Evolutionary conservation across 1,140 invertebrate genomes (phyloP).

Genomic region (Caerostris darwini): DNA sequence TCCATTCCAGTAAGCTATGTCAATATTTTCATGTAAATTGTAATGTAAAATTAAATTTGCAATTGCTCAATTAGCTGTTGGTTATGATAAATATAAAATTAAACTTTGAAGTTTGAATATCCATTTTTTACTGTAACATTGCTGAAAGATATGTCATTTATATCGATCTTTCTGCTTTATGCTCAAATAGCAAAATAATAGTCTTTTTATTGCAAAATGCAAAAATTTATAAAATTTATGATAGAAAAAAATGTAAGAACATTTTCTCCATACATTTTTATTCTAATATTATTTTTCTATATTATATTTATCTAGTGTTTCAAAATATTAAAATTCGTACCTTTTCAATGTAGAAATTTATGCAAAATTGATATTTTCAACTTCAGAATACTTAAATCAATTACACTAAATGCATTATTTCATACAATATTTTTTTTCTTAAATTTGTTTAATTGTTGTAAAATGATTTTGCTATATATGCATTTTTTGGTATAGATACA

Average conservation of each 20-base stretch:
- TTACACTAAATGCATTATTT: too few relatives aligned
- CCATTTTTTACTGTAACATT: slow-evolving; percentile 48
- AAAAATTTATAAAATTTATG: neutral
- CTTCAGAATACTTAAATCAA: too few relatives aligned
- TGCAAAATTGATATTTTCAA: too few relatives aligned
- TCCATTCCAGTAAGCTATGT: neutral
- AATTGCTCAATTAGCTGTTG: slow-evolving; percentile 74
- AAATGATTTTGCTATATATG: too few relatives aligned
- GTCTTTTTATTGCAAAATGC: neutral
- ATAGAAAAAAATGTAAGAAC: neutral
- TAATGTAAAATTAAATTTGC: neutral
- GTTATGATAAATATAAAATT: slow-evolving; percentile 50
- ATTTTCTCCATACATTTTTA: neutral
- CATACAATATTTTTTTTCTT: too few relatives aligned
- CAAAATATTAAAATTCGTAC: too few relatives aligned
- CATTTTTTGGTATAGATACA: too few relatives aligned
- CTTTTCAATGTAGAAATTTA: too few relatives aligned
- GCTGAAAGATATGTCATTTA: slow-evolving; percentile 1
- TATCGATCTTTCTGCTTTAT: slow-evolving; percentile 40
- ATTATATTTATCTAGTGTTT: neutral
- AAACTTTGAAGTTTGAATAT: slow-evolving; percentile 29
- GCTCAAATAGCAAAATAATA: slow-evolving; percentile 38
- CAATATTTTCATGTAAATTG: neutral
- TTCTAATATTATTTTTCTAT: neutral
- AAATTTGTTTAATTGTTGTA: too few relatives aligned